Evolutionary conservation across 2,113 vertebrate species (phyloP), one percentile per base, ranked within the genome.

Genomic region (Gnathonemus echidnorhynchus): DNA sequence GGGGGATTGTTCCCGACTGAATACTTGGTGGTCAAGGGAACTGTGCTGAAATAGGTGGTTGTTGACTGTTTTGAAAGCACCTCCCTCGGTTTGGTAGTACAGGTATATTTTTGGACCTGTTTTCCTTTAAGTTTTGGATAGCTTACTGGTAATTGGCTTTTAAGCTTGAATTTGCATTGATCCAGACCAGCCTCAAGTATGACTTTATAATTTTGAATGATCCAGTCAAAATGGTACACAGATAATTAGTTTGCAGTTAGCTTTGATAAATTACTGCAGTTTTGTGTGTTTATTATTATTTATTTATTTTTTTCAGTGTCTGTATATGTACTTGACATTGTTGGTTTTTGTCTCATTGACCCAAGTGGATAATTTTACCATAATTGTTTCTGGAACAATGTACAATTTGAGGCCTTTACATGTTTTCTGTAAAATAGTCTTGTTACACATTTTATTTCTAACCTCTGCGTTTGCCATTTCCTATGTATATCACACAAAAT

Each of bases 401-500:
- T 91, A 91, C 91, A 88, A 87, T 83, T 42, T 85, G 91, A 90
- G 91, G 90, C 90, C 90, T 91, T 91, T 84, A 62, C n/a, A 85
- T 86, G 86, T 89, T 89, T 83, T 90, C 31, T 52, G 85, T 87
- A 49, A 48, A 49, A 74, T 39, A 53, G 42, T 90, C n/a, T 39
- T 86, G 13, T 91, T 49, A 52, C 35, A 27, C 80, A 85, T 88
- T 90, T 50, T 88, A 10, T 66, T 90, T 91, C 85, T 85, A 88
- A 88, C 49, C 35, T 91, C 42, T 56, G 45, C 88, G 58, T 90
- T 89, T 83, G 83, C 74, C 89, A 90, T 92, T 87, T 89, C 83
- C 45, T 91, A 52, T 89, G 89, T 91, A 45, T 87, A 91, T 90
- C 91, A 92, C 87, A 91, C 86, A 92, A 91, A 89, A 92, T 92